These are phyloP conservation scores for Trichacis sp. DNA, from an alignment of 2,888 invertebrate species.

Conservation along the genomic window DNA sequence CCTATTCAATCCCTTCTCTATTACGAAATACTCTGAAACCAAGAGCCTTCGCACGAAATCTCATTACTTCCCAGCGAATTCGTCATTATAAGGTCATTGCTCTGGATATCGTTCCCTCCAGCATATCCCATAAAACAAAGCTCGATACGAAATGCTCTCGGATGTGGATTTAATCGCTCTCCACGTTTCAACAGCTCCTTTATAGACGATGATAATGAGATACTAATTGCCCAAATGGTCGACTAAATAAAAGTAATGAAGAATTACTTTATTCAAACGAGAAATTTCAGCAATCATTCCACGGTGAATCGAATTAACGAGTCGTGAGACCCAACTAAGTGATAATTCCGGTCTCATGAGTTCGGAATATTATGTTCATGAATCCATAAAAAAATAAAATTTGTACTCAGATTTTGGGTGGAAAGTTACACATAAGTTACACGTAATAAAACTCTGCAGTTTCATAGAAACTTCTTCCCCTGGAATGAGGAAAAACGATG, in stretches of 20 bases:
- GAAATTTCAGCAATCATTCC: neutral
- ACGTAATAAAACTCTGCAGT: conserved; percentile 21
- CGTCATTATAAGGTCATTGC: conserved; percentile 28
- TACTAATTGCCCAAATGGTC: neutral
- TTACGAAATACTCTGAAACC: no score
- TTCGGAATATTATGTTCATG: no score
- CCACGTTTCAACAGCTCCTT: neutral
- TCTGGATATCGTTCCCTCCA: conserved; percentile 14
- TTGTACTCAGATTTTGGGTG: neutral
- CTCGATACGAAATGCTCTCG: neutral
- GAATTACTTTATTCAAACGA: neutral
- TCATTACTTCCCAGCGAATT: conserved; percentile 21
- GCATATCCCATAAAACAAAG: neutral
- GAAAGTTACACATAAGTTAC: conserved; percentile 7
- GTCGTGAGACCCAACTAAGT: neutral
- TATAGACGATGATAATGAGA: neutral
- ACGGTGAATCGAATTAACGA: neutral
- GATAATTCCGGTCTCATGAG: neutral
- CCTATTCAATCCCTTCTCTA: no score
- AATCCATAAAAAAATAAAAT: no score
- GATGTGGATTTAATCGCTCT: conserved; percentile 1
- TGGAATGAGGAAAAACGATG: conserved; percentile 6
- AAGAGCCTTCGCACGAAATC: conserved; percentile 27
- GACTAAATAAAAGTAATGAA: neutral
- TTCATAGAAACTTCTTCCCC: conserved; percentile 7